phyloP scores from a whole-genome alignment of 2,797 vertebrate species.

The Lepus oiostolus region DNA sequence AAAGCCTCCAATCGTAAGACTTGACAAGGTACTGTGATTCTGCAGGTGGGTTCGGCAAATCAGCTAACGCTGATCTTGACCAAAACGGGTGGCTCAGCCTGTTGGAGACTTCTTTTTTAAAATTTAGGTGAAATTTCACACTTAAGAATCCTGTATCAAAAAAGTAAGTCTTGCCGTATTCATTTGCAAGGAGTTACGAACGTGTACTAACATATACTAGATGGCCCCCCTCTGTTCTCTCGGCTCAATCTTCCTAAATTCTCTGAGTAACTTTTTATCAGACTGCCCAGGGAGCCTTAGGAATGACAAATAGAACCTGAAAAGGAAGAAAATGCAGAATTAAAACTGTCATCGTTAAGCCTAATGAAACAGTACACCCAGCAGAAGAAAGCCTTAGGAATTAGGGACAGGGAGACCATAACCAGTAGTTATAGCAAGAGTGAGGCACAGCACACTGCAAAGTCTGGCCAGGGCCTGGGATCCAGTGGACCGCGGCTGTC shows the following conservation, averaged over 20 bases:
- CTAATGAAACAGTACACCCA: slow-evolving; percentile 63
- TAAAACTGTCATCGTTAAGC: slow-evolving; percentile 58
- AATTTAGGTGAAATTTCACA: slow-evolving; percentile 44
- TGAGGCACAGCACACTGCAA: not conserved
- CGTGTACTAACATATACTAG: not conserved
- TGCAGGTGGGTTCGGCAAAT: slow-evolving; percentile 42
- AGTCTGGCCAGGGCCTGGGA: not conserved
- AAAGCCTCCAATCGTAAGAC: slow-evolving; percentile 51
- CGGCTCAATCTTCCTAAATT: slow-evolving; percentile 24
- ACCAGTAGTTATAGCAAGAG: not conserved
- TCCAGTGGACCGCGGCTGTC: not conserved
- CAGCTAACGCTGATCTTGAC: slow-evolving; percentile 5
- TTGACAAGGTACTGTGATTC: slow-evolving; percentile 48
- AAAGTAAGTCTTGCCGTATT: not conserved
- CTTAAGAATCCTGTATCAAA: slow-evolving; percentile 54
- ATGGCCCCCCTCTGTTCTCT: slow-evolving; percentile 24
- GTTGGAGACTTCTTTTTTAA: not conserved
- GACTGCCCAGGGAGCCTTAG: slow-evolving; percentile 42
- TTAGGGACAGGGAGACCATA: slow-evolving; percentile 23
- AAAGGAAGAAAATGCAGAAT: slow-evolving; percentile 58
- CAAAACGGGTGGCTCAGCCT: slow-evolving; percentile 44
- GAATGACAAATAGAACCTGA: slow-evolving; percentile 64
- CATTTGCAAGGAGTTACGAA: slow-evolving; percentile 32
- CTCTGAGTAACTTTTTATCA: slow-evolving; percentile 36
- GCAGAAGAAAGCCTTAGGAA: slow-evolving; percentile 68